A percentile compares a stretch with the other conserved stretches of the same genome.
Evolutionary conservation across 2,888 invertebrate species (phyloP).

Genomic region (Drosophila subquinaria): DNA sequence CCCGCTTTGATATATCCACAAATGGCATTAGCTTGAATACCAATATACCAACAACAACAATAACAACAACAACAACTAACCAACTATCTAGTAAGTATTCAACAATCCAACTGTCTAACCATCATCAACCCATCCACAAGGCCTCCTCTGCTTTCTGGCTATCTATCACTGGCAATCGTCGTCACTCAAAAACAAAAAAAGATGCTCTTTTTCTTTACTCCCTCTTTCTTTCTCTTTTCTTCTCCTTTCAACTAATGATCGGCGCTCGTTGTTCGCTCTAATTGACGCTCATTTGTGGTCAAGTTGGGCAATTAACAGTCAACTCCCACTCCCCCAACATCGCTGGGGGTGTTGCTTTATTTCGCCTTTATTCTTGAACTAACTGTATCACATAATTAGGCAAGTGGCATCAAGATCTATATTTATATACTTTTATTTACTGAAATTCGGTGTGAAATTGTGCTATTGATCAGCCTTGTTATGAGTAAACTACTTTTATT

Average conservation of each 20-base stretch:
- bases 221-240: conserved; percentile 1
- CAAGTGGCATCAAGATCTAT: conserved; percentile 12
- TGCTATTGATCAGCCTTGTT: conserved; percentile 6
- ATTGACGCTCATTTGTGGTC: conserved; percentile 63
- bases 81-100: conserved; percentile 30
- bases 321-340: conserved; percentile 27
- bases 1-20: conserved; percentile 74
- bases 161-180: conserved; percentile 77
- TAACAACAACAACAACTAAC: conserved; percentile 23
- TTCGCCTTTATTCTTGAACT: not conserved
- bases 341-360: not conserved
- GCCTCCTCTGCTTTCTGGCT: conserved; percentile 37
- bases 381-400: conserved; percentile 18
- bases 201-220: conserved; percentile 2
- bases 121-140: conserved; percentile 37
- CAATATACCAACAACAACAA: conserved; percentile 30
- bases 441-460: conserved; percentile 5
- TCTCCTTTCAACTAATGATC: conserved; percentile 61
- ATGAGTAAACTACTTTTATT: not conserved
- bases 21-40: conserved; percentile 68
- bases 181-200: conserved; percentile 41
- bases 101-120: conserved; percentile 25
- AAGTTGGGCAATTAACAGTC: conserved; percentile 43
- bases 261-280: conserved; percentile 69
- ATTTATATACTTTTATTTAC: not conserved